phyloP scores from a whole-genome alignment of 2,797 vertebrate genomes.

The Momotus momota region DNA sequence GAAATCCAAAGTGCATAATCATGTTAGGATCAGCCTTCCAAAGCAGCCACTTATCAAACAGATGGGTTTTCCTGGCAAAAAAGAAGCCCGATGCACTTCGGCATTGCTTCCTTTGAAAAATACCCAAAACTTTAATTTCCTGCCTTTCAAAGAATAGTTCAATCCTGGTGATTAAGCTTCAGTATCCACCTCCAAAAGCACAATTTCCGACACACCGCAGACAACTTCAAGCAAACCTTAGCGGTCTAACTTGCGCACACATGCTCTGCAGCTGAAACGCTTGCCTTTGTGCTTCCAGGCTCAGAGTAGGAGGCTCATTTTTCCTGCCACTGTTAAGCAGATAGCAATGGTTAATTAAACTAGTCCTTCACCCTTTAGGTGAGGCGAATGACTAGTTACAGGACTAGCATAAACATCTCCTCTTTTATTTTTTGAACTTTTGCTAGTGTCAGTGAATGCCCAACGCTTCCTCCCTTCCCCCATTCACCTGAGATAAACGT shows the following conservation, averaged over 20 bases:
- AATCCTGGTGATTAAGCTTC: slow-evolving; percentile 24
- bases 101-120: slow-evolving; percentile 17
- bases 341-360: not conserved
- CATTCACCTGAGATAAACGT: not conserved
- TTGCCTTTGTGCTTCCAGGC: not conserved
- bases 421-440: not conserved
- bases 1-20: not conserved
- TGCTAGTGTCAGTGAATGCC: not conserved
- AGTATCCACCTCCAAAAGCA: slow-evolving; percentile 18
- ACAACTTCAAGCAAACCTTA: not conserved
- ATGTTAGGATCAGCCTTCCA: not conserved
- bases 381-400: not conserved
- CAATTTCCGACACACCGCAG: not conserved
- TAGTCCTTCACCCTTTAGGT: not conserved
- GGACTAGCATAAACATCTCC: not conserved
- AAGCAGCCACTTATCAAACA: not conserved
- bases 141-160: slow-evolving; percentile 36
- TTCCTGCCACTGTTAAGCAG: not conserved
- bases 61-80: not conserved
- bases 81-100: not conserved
- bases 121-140: slow-evolving; percentile 35
- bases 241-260: not conserved
- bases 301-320: not conserved
- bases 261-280: slow-evolving; percentile 17
- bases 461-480: not conserved